phyloP scores from a whole-genome alignment of 2,888 invertebrate species.

The Tetanocera ferruginea region DNA sequence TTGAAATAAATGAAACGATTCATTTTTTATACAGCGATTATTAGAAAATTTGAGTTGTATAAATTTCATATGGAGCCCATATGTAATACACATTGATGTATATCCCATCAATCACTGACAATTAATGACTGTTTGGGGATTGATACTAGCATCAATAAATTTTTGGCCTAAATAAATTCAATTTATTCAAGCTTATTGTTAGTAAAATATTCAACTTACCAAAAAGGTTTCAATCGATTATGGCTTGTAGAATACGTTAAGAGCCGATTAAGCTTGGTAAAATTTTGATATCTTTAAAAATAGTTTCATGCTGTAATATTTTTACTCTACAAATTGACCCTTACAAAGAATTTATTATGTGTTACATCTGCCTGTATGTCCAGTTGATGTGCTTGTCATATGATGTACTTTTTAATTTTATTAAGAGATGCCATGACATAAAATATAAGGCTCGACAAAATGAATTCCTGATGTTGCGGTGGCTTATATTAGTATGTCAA shows the following conservation, averaged over 20 bases:
- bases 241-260: background rate
- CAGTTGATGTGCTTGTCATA: background rate
- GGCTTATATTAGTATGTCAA: too few species aligned
- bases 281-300: background rate
- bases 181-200: too few species aligned
- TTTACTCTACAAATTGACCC: background rate
- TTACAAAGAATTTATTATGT: background rate
- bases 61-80: too few species aligned
- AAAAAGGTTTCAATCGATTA: background rate
- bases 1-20: too few species aligned
- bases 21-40: too few species aligned
- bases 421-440: background rate
- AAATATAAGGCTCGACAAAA: background rate
- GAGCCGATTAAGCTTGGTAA: background rate
- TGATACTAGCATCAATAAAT: too few species aligned
- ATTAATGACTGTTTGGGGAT: too few species aligned
- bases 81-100: too few species aligned
- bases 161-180: too few species aligned
- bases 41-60: too few species aligned
- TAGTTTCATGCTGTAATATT: background rate
- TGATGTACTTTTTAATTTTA: slow-evolving; percentile 13
- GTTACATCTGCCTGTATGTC: background rate
- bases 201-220: too few species aligned
- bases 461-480: background rate
- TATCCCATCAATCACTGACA: too few species aligned